phyloP scores from a whole-genome alignment of 2,888 invertebrate genomes.

The Maniola hyperantus region DNA sequence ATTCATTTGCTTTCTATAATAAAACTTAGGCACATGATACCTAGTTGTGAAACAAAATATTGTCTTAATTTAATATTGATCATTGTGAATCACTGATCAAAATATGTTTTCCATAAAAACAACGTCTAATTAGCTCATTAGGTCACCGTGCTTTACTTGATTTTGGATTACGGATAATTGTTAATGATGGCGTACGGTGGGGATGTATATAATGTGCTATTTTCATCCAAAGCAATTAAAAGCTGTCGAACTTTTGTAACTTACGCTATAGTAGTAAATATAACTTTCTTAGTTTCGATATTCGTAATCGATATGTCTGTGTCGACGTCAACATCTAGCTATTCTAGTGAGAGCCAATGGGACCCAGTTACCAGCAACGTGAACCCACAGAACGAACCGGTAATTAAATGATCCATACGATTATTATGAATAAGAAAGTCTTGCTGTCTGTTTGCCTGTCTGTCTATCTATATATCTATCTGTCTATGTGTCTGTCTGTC shows the following conservation, averaged over 20 bases:
- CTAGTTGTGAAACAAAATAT: too few species aligned
- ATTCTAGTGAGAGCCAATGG: constrained; percentile 46
- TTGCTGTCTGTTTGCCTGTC: too few species aligned
- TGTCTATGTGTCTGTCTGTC: too few species aligned
- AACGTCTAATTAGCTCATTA: constrained; percentile 38
- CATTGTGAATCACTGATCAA: constrained; percentile 1
- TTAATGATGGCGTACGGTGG: constrained; percentile 38
- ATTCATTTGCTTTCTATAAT: too few species aligned
- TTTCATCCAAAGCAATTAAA: constrained; percentile 49
- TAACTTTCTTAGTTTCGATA: not conserved
- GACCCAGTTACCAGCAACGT: constrained; percentile 40
- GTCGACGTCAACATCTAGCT: constrained; percentile 41
- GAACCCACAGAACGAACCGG: constrained; percentile 34
- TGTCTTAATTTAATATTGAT: not conserved
- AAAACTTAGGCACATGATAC: too few species aligned
- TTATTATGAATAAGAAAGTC: not conserved
- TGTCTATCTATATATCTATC: too few species aligned
- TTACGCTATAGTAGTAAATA: constrained; percentile 36
- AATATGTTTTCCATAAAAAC: not conserved
- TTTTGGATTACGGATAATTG: constrained; percentile 32
- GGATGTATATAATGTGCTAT: constrained; percentile 56
- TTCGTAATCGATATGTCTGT: constrained; percentile 10
- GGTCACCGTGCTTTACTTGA: constrained; percentile 37
- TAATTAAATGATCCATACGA: constrained; percentile 13
- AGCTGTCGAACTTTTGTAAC: constrained; percentile 49